Conservation (phyloP, 2,797 vertebrate genomes). For the Tauraco hartlaubi region DNA sequence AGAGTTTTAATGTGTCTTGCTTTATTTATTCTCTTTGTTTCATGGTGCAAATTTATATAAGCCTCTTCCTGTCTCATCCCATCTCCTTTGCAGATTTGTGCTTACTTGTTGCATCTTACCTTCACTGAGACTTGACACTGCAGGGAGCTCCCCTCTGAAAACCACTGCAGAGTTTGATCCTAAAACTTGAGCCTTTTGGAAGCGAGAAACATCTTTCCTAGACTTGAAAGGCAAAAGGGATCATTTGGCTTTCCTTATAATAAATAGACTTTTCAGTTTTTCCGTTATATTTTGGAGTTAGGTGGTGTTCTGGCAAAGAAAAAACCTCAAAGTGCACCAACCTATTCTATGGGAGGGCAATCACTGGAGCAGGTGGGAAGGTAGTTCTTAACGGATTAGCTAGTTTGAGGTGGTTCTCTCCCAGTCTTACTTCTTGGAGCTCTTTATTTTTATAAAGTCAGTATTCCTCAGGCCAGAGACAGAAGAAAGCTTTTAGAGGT, state of each 20-base stretch:
- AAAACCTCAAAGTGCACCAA: rapidly evolving
- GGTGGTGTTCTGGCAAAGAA: not conserved
- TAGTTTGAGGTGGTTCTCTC: not conserved
- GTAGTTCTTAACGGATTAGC: not conserved
- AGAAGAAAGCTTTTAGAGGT: not conserved
- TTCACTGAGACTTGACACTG: not conserved
- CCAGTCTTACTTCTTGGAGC: not conserved
- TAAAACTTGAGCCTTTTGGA: not conserved
- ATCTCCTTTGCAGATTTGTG: not conserved
- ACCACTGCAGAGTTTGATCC: not conserved
- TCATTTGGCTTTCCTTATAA: not conserved
- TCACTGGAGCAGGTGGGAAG: not conserved
- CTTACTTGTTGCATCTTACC: not conserved
- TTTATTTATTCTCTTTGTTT: not conserved
- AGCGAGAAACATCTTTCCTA: not conserved
- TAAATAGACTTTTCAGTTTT: not conserved
- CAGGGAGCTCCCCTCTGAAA: not conserved
- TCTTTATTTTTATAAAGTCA: not conserved
- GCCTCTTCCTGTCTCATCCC: not conserved
- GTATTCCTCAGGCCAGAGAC: not conserved
- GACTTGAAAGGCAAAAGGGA: not conserved
- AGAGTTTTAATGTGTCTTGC: not conserved
- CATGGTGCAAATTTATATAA: not conserved
- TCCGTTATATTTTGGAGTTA: not conserved
- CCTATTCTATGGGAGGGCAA: not conserved